Evolutionary conservation across 1,140 invertebrate genomes (phyloP), one percentile per base, ranked within the genome.

Genomic region (Daktulosphaira vitifoliae): DNA sequence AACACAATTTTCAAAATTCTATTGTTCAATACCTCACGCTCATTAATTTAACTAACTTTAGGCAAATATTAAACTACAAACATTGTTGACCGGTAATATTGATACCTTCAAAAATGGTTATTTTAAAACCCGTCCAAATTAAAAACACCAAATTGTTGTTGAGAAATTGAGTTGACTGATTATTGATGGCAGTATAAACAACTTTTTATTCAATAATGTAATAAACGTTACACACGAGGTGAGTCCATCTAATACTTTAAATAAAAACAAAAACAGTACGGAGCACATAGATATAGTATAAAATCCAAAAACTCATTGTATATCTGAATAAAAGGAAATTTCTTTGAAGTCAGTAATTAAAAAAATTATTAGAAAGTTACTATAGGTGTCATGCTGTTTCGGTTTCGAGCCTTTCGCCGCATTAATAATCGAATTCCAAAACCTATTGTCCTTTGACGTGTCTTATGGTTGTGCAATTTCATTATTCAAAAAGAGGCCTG

Each of bases 401-500:
- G 44, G 42, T 62, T 62, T 62, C 46, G n/a, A 62, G 56, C 56
- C 56, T 62, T 62, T 62, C 56, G 42, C 42, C 56, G 56, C 56
- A 48, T 62, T 48, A 62, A 62, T 62, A 62, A 62, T 62, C 42
- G 56, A 62, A 62, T 62, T 62, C 56, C 56, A 48, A 48, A 48
- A 39, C 56, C 56, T 25, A 62, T 62, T 62, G 56, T 62, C 56
- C 56, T 48, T 62, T 48, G 56, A 62, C 56, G 56, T 62, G 56
- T 62, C 56, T 62, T 62, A 62, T 62, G 56, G 56, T 62, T 48
- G 56, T 62, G 56, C 56, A 62, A 62, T 62, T 62, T 62, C 56
- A 62, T 62, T 62, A 62, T 62, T 62, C 56, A 48, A 33, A 33
- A 62, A 62, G 42, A 62, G n/a, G 25, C 56, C 44, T 23, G 44